Percentiles rank a stretch among this genome's conserved stretches.
Evolutionary conservation across 37 sponge, comb jelly and placozoan genomes (phyloP).

Genomic region (Theonella swinhoei): DNA sequence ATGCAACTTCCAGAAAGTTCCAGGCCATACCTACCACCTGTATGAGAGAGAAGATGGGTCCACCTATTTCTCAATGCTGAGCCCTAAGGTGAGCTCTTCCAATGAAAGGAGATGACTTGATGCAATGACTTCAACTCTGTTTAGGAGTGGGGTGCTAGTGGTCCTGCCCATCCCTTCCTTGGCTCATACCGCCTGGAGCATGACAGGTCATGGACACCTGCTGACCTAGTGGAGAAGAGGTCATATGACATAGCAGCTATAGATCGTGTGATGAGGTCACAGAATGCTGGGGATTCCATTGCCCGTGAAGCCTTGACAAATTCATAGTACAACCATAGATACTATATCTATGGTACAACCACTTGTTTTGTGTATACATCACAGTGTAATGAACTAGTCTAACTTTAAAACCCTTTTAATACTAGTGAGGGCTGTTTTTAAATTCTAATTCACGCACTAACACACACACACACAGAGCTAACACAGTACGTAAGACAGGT

Average conservation of each 20-base stretch:
- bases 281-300: neutral
- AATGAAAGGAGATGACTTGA: too few relatives aligned
- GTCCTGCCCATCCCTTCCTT: constrained; percentile 53
- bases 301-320: too few relatives aligned
- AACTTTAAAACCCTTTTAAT: too few relatives aligned
- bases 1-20: constrained; percentile 89
- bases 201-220: constrained; percentile 83
- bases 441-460: too few relatives aligned
- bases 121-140: too few relatives aligned
- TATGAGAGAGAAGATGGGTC: constrained; percentile 64
- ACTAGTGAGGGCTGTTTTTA: too few relatives aligned
- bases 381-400: too few relatives aligned
- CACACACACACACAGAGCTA: too few relatives aligned
- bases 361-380: too few relatives aligned
- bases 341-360: too few relatives aligned
- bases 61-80: constrained; percentile 82
- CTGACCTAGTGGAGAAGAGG: constrained; percentile 49
- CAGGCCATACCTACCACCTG: constrained; percentile 88
- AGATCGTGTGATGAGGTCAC: constrained; percentile 10
- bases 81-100: constrained; percentile 36
- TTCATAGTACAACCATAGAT: too few relatives aligned
- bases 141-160: constrained; percentile 66
- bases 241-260: constrained; percentile 64
- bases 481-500: neutral
- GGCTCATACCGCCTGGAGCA: constrained; percentile 69